Evolutionary conservation across 1,140 invertebrate genomes (phyloP).

Genomic region (Mya arenaria): DNA sequence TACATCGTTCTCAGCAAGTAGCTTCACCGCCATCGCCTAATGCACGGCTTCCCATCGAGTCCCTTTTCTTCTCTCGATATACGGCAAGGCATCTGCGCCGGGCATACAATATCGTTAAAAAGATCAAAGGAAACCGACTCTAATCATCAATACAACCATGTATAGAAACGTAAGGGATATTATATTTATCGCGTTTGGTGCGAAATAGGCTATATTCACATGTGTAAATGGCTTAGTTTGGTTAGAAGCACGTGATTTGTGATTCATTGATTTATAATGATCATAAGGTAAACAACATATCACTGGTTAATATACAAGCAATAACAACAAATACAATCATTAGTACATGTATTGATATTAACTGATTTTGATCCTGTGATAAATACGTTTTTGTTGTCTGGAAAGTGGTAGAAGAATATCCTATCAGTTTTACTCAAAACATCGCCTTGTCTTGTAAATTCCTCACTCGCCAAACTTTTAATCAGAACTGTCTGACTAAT

Average conservation of each 20-base stretch:
- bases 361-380: too few relatives aligned
- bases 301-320: too few relatives aligned
- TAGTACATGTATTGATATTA: too few relatives aligned
- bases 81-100: conserved; percentile 44
- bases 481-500: conserved; percentile 41
- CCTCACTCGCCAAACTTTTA: too few relatives aligned
- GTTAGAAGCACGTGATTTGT: conserved; percentile 1
- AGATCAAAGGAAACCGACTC: conserved; percentile 45
- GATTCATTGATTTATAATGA: conserved; percentile 10
- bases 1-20: conserved; percentile 21
- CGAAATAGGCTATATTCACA: conserved; percentile 46
- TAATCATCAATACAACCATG: conserved; percentile 34
- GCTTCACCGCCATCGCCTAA: neutral
- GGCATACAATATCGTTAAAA: conserved; percentile 44
- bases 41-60: conserved; percentile 32
- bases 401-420: too few relatives aligned
- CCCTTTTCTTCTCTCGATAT: conserved; percentile 38
- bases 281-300: too few relatives aligned
- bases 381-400: too few relatives aligned
- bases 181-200: conserved; percentile 64
- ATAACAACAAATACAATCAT: too few relatives aligned
- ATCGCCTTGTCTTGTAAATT: too few relatives aligned
- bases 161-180: conserved; percentile 61
- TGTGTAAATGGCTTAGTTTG: conserved; percentile 39
- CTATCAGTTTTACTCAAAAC: too few relatives aligned